Percentiles rank a stretch among this genome's conserved stretches.
Conservation (phyloP, 2,113 vertebrate genomes). For the Sclerurus mexicanus region DNA sequence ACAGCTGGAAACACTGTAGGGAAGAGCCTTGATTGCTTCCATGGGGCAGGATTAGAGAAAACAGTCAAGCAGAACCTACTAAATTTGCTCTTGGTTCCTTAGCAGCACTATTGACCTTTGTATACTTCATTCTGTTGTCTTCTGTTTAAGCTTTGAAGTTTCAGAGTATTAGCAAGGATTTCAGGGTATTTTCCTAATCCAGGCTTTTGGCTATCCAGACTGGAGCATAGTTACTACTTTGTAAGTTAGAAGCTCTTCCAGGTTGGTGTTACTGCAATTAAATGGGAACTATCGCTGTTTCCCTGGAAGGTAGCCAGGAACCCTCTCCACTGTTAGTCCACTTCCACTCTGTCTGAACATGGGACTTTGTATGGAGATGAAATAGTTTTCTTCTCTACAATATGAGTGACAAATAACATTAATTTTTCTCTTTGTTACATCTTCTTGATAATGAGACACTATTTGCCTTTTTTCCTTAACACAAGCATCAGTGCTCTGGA, state of each 20-base stretch:
- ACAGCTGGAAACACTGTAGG: background rate
- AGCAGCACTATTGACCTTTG: background rate
- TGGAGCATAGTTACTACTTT: background rate
- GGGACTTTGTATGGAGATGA: background rate
- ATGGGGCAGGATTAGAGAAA: background rate
- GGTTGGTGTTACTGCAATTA: background rate
- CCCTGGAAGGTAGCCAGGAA: background rate
- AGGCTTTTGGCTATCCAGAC: background rate
- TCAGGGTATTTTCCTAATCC: background rate
- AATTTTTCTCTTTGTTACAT: background rate
- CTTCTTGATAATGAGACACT: background rate
- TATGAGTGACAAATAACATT: background rate
- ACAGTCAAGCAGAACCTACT: background rate
- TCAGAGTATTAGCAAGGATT: background rate
- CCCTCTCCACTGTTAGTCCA: background rate
- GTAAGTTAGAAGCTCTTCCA: background rate
- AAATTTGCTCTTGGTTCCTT: background rate
- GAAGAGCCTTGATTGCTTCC: background rate
- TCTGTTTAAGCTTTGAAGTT: background rate
- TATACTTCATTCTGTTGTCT: background rate
- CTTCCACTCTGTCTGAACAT: background rate
- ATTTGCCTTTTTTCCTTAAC: background rate
- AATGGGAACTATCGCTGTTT: background rate
- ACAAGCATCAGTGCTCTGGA: background rate
- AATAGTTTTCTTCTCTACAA: background rate